Evolutionary conservation across 2,113 vertebrate species (phyloP), one percentile per base, ranked within the genome.

Genomic region (Phalacrocorax aristotelis): DNA sequence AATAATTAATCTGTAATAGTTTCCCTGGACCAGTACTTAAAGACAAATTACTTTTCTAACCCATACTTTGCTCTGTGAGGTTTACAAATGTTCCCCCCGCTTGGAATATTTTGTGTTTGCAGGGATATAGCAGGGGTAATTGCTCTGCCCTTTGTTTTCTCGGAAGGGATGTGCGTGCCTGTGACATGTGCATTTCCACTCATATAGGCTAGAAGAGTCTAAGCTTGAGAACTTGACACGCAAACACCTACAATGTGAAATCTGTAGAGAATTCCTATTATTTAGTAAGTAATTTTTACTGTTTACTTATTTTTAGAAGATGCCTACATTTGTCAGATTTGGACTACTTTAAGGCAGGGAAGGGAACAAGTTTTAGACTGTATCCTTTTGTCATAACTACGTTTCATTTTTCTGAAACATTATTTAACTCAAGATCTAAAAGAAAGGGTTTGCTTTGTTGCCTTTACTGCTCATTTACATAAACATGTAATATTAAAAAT

Each of bases 351-450:
- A 32, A 83, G 58, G 62, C 19, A 32, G n/a, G 4, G 46, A 48
- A 75, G 20, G 42, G 22, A 27, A 12, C 1, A 1, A 19, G 8
- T 44, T 51, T 48, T 42, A 8, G 30, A 0, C 15, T 77, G 18
- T 2, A 8, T 49, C 57, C 30, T 62, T 64, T 26, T 29, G 4
- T 49, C 1, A 1, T 10, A 15, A 26, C 48, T 14, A 3, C 0
- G 0, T 62, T 78, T 4, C 2, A 0, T 64, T 19, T 76, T 32
- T 36, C 54, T 51, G 23, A 57, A n/a, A 22, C 44, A 44, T 2
- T 11, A 5, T 40, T 70, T 48, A 12, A 2, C 17, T 82, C 30
- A 34, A 68, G 51, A 16, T 54, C 38, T 8, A 18, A 58, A 60
- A 62, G 19, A 16, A 22, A 40, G 15, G 1, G 9, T 71, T 52